Conservation (phyloP, 2,113 vertebrate genomes). For the Vicugna pacos region DNA sequence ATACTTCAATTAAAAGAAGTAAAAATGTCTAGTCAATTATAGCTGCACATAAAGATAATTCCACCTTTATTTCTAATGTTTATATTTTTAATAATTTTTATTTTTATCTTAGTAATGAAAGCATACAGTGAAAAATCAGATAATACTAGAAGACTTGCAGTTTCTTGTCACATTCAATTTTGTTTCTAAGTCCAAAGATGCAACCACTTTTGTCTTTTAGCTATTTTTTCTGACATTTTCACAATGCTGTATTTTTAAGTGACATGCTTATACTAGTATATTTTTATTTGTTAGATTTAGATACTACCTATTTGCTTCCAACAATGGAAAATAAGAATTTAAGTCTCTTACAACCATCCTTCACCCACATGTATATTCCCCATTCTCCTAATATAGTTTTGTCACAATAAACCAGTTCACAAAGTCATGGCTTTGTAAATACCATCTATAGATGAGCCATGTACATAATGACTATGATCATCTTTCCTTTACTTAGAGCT, state of each 20-base stretch:
- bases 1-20: too few relatives aligned
- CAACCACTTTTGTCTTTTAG: background rate
- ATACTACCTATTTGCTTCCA: background rate
- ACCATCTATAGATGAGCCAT: background rate
- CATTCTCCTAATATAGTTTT: background rate
- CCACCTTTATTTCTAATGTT: conserved; percentile 33
- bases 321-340: conserved; percentile 26
- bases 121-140: background rate
- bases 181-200: background rate
- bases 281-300: conserved; percentile 22
- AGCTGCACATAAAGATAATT: background rate
- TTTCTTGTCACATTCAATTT: background rate
- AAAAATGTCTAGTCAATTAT: background rate
- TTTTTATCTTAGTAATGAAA: conserved; percentile 43
- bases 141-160: background rate
- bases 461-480: background rate
- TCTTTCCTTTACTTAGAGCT: background rate
- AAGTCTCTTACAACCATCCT: background rate
- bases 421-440: background rate
- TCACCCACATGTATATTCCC: background rate
- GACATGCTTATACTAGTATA: background rate
- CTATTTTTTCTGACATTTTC: background rate
- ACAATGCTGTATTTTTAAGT: background rate
- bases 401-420: background rate
- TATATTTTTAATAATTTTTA: conserved; percentile 20